A percentile compares a stretch with the other conserved stretches of the same genome.
phyloP scores from a whole-genome alignment of 2,888 invertebrate genomes.

The Dryadula phaetusa region DNA sequence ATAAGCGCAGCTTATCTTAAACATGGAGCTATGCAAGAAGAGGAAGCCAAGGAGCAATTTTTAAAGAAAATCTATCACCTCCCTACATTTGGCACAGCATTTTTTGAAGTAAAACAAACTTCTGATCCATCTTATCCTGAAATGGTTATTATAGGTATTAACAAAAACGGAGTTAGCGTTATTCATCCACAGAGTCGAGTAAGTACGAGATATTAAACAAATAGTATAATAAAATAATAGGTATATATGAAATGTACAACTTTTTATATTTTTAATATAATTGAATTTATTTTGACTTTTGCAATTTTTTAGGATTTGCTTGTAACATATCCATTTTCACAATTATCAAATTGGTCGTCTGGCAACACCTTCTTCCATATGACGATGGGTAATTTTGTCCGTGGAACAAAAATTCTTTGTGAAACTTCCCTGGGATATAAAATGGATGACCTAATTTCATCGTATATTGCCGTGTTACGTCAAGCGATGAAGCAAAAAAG shows the following conservation, averaged over 20 bases:
- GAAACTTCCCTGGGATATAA: constrained; percentile 97
- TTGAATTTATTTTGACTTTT: not conserved
- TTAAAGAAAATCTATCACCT: constrained; percentile 89
- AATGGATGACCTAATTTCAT: constrained; percentile 97
- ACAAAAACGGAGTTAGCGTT: constrained; percentile 94
- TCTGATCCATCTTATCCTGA: constrained; percentile 95
- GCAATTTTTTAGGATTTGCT: constrained; percentile 88
- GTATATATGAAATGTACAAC: no score
- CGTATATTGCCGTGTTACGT: constrained; percentile 89
- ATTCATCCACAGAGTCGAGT: constrained; percentile 95
- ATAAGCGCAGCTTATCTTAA: constrained; percentile 87
- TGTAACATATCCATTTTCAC: constrained; percentile 93
- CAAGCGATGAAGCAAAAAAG: constrained; percentile 64
- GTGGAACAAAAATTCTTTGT: constrained; percentile 94
- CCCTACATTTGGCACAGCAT: constrained; percentile 97
- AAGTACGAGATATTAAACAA: constrained; percentile 55
- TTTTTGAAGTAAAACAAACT: constrained; percentile 97
- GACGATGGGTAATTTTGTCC: constrained; percentile 97
- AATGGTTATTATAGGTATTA: constrained; percentile 94
- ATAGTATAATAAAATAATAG: no score
- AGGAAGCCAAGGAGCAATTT: constrained; percentile 92
- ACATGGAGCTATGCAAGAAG: constrained; percentile 84
- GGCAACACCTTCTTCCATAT: constrained; percentile 98
- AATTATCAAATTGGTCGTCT: constrained; percentile 97
- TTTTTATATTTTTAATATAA: not conserved